Evolutionary conservation across 1,140 invertebrate genomes (phyloP), one percentile per base, ranked within the genome.

Genomic region (Heliconius hermathena): DNA sequence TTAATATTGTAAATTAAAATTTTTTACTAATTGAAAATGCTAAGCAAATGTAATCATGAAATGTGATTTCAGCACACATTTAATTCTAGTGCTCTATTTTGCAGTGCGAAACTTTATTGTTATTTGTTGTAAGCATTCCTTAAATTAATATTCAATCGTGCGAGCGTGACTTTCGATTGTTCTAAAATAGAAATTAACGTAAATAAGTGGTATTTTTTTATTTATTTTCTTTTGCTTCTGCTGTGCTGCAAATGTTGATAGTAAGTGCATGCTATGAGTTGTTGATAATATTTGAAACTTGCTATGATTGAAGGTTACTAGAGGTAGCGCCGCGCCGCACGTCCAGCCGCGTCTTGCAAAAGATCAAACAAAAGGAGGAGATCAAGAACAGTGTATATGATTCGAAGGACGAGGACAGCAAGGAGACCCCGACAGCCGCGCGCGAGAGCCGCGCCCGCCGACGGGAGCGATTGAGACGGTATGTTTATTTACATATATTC

Each of bases 241-340:
- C 54, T 60, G 54, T 4, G 54, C 54, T 60, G 20, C 3, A 9
- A 60, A 11, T 20, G 8, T 60, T 22, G 54, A 13, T 22, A 60
- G 41, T 46, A 46, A 46, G 41, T 46, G 13, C 9, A 22, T 22
- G 8, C 2, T 9, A n/a, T 9, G 3, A 60, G 22, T 8, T 66
- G 1, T 26, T 26, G 11, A 16, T 29, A 66, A 13, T 11, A 29
- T 66, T 66, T 66, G 9, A 66, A 66, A 66, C 60, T 76, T 76
- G 33, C 46, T 52, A 16, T 80, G 18, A 22, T 87, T 74, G 85
- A 74, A 95, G 94, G 85, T 93, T 96, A 87, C 86, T 96, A 81
- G 96, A 96, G 82, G 89, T 94, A 81, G 94, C 95, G 54, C 96
- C 96, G 4, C 92, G 95, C 46, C 93, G 96, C 54, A 95, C 95